Conservation (phyloP, 92 coral and sea anemone species). For the Epizoanthus illoricatus region DNA sequence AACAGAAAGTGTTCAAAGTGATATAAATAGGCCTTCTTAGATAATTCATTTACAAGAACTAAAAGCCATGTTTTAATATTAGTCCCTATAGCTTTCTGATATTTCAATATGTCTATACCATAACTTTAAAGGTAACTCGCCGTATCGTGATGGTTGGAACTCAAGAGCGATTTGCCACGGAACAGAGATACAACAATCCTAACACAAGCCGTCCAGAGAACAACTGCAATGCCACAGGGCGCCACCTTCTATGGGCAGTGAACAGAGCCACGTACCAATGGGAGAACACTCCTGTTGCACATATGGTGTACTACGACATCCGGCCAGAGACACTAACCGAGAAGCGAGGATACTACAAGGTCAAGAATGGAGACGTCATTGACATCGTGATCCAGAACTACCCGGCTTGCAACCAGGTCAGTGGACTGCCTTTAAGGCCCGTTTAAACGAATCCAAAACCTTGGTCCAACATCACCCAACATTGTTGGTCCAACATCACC, state of each 20-base stretch:
- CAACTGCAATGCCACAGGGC: conserved; percentile 42
- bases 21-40: no score
- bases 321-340: conserved; percentile 39
- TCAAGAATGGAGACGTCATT: conserved; percentile 45
- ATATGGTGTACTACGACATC: conserved; percentile 40
- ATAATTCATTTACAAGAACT: no score
- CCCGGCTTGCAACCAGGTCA: conserved; percentile 39
- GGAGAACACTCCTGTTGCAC: conserved; percentile 46
- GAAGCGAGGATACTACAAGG: conserved; percentile 35
- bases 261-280: conserved; percentile 39
- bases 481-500: no score
- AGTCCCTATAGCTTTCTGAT: no score
- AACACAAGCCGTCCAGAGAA: conserved; percentile 32
- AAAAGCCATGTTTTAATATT: no score
- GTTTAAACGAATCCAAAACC: not conserved
- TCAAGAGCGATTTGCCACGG: conserved; percentile 29
- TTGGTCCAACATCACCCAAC: no score
- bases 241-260: conserved; percentile 38
- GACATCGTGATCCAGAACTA: conserved; percentile 48
- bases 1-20: no score
- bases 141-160: conserved; percentile 45
- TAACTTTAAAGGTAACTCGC: conserved; percentile 13
- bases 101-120: not conserved
- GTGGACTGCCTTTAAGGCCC: not conserved
- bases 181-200: conserved; percentile 6